Conservation (phyloP, 2,797 vertebrate genomes). For the Neoniphon sammara region DNA sequence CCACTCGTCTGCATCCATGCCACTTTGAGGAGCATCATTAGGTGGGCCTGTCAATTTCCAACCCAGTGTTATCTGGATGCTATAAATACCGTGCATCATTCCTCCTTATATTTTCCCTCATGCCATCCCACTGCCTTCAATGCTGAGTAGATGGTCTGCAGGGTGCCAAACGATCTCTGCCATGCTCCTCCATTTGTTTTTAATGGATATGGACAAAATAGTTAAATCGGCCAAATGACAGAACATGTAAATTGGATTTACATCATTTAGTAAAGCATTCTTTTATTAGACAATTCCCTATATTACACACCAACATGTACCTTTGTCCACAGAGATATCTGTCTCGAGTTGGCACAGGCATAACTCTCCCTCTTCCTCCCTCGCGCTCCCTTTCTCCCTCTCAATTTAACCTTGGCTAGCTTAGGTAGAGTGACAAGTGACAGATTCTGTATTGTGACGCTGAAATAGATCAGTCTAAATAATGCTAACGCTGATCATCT, state of each 20-base stretch:
- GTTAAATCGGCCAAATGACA: conserved; percentile 16
- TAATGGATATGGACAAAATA: conserved; percentile 40
- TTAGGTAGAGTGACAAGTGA: conserved; percentile 52
- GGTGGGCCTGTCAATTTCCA: conserved; percentile 83
- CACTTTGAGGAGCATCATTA: conserved; percentile 85
- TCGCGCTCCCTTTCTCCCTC: neutral
- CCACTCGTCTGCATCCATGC: conserved; percentile 82
- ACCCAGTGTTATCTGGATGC: conserved; percentile 77
- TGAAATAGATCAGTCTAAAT: conserved; percentile 58
- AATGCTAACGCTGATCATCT: conserved; percentile 54
- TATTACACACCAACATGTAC: neutral
- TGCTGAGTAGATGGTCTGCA: conserved; percentile 54
- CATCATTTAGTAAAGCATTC: neutral
- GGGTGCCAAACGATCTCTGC: conserved; percentile 50
- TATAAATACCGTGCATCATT: conserved; percentile 82
- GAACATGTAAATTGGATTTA: neutral
- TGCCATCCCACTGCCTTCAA: conserved; percentile 57
- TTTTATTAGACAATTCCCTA: neutral
- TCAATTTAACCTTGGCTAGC: conserved; percentile 31
- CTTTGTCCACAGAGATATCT: conserved; percentile 5
- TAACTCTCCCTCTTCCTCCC: neutral
- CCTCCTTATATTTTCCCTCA: conserved; percentile 64
- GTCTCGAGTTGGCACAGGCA: neutral
- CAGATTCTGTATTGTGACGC: conserved; percentile 47
- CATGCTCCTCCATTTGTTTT: conserved; percentile 38